Percentiles rank a stretch among this genome's conserved stretches.
These are phyloP conservation scores for Pachyramphus minor DNA, from an alignment of 2,113 vertebrate species.

Conservation along the genomic window DNA sequence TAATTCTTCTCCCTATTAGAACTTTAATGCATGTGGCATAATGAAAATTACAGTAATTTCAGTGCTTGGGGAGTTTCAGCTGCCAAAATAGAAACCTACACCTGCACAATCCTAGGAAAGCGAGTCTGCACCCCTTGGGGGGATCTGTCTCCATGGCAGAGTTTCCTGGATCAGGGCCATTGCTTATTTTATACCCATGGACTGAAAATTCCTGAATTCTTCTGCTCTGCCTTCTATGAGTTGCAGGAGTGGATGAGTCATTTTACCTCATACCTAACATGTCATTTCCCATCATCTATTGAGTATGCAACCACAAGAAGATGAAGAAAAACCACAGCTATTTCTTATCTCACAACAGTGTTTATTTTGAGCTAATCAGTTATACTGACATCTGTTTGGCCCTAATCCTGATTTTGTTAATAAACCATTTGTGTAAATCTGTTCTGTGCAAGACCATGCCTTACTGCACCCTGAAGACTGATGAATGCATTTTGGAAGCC, in stretches of 20 bases:
- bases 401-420: constrained; percentile 38
- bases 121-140: background rate
- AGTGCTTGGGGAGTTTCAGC: background rate
- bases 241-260: constrained; percentile 31
- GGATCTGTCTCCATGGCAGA: background rate
- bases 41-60: background rate
- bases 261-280: constrained; percentile 41
- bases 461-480: constrained; percentile 53
- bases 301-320: constrained; percentile 28
- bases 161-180: constrained; percentile 36
- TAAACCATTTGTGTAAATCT: constrained; percentile 54
- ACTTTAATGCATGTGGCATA: background rate
- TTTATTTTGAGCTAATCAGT: constrained; percentile 62
- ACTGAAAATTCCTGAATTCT: constrained; percentile 31
- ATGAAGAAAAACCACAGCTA: constrained; percentile 39
- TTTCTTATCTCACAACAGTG: constrained; percentile 69
- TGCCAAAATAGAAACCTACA: constrained; percentile 30
- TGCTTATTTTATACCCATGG: constrained; percentile 25
- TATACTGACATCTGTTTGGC: constrained; percentile 68
- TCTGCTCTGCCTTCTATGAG: constrained; percentile 2
- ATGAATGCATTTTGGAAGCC: constrained; percentile 66
- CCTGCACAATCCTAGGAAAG: background rate
- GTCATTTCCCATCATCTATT: constrained; percentile 46
- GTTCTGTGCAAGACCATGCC: constrained; percentile 28
- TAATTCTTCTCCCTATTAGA: background rate